Percentiles rank a stretch among this genome's conserved stretches.
Evolutionary conservation across 2,797 vertebrate genomes (phyloP).

Genomic region (Micropoecilia bifurca): DNA sequence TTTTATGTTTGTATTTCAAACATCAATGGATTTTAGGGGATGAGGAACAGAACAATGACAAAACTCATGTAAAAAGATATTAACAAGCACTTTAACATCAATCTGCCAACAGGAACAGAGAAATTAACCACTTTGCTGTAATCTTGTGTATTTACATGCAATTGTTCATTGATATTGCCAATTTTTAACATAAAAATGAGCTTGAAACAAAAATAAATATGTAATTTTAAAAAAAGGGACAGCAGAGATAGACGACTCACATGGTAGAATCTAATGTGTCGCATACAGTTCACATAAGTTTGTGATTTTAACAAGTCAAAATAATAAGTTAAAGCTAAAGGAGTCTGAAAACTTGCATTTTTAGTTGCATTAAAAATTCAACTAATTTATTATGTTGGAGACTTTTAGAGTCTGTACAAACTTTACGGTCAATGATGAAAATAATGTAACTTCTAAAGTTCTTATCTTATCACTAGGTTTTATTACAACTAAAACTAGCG

Average conservation of each 20-base stretch:
- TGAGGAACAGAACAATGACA: neutral
- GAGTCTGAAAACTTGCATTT: neutral
- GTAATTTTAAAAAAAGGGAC: no score
- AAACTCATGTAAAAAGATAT: no score
- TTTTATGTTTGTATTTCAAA: neutral
- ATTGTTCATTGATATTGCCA: no score
- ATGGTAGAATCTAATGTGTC: neutral
- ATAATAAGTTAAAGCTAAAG: neutral
- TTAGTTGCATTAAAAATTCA: neutral
- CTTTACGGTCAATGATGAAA: neutral
- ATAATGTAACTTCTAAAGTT: neutral
- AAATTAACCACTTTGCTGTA: no score
- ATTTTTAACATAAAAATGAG: no score
- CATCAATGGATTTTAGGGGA: neutral
- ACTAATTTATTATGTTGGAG: neutral
- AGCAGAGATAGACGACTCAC: no score
- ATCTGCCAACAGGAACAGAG: no score
- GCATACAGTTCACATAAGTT: neutral
- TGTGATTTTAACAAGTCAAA: neutral
- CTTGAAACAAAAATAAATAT: no score
- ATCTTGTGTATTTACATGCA: no score
- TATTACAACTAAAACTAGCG: no score
- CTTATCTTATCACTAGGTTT: neutral
- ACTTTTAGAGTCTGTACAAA: neutral
- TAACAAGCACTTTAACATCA: no score